Evolutionary conservation across 2,113 vertebrate genomes (phyloP).

Genomic region (Bubo bubo): DNA sequence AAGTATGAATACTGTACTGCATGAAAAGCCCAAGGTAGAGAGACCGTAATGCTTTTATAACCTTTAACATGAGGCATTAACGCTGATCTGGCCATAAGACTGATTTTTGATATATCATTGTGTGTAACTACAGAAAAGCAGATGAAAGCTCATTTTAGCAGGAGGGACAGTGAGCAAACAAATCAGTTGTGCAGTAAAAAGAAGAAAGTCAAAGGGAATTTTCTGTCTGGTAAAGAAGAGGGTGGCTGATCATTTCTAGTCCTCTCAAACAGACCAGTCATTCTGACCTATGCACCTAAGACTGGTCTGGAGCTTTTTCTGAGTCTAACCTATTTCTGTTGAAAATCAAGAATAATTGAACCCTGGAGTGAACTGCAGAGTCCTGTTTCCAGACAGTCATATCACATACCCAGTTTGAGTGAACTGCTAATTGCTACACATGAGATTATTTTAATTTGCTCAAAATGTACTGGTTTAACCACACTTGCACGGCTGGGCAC

Average conservation of each 20-base stretch:
- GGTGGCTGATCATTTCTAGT: not conserved
- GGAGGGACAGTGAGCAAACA: not conserved
- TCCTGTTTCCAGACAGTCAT: not conserved
- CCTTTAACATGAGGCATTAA: not conserved
- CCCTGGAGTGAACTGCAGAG: not conserved
- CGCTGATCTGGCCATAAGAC: not conserved
- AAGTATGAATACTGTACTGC: not conserved
- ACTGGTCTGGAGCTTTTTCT: not conserved
- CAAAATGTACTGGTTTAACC: not conserved
- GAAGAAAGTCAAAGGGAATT: not conserved
- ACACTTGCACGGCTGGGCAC: not conserved
- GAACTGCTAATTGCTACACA: not conserved
- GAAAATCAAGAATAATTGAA: not conserved
- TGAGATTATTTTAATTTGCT: slow-evolving; percentile 15
- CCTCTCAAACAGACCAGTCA: not conserved
- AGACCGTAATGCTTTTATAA: not conserved
- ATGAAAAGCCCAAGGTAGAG: not conserved
- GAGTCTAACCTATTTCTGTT: not conserved
- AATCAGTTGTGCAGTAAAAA: not conserved
- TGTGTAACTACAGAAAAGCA: not conserved
- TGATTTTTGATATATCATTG: not conserved
- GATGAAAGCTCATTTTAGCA: not conserved
- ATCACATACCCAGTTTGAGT: not conserved
- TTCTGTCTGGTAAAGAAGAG: not conserved
- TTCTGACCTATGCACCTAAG: not conserved